Percentiles rank a stretch among this genome's conserved stretches.
phyloP scores from a whole-genome alignment of 2,888 invertebrate genomes.

The Stictocephala bisonia region DNA sequence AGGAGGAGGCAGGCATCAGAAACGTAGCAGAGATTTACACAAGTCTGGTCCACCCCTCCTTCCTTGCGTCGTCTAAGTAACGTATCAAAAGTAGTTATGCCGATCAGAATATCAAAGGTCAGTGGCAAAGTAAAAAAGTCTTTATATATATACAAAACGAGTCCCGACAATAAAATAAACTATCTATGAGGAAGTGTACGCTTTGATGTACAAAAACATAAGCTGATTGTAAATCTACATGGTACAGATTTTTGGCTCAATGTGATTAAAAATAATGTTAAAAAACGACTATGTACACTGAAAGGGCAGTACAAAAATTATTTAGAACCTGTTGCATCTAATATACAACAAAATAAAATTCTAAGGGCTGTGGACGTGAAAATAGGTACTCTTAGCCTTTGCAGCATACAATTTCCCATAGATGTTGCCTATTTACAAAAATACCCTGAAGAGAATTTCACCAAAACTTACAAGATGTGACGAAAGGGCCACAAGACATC shows the following conservation, averaged over 20 bases:
- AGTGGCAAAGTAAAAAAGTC: conserved; percentile 48
- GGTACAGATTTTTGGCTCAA: conserved; percentile 53
- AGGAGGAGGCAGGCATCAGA: conserved; percentile 17
- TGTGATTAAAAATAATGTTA: conserved; percentile 48
- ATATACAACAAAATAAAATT: background rate
- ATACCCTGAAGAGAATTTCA: conserved; percentile 56
- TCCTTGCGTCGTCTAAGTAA: conserved; percentile 43
- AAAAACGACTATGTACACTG: conserved; percentile 61
- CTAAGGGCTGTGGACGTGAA: conserved; percentile 39
- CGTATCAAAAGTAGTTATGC: conserved; percentile 50
- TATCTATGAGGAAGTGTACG: conserved; percentile 39
- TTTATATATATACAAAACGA: conserved; percentile 57
- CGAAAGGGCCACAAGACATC: conserved; percentile 43
- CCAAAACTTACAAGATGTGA: conserved; percentile 34
- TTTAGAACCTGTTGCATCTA: conserved; percentile 40
- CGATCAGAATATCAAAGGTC: conserved; percentile 45
- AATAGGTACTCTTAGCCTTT: conserved; percentile 38
- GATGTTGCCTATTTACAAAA: conserved; percentile 56
- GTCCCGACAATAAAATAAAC: conserved; percentile 58
- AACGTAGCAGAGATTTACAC: conserved; percentile 10
- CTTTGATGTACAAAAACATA: conserved; percentile 18
- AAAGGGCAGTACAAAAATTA: conserved; percentile 56
- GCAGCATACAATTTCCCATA: conserved; percentile 42
- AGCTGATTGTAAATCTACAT: conserved; percentile 57
- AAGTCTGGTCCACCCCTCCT: conserved; percentile 44